These are phyloP conservation scores for Caenorhabditis latens DNA, from an alignment of 1,140 invertebrate species.

Conservation along the genomic window DNA sequence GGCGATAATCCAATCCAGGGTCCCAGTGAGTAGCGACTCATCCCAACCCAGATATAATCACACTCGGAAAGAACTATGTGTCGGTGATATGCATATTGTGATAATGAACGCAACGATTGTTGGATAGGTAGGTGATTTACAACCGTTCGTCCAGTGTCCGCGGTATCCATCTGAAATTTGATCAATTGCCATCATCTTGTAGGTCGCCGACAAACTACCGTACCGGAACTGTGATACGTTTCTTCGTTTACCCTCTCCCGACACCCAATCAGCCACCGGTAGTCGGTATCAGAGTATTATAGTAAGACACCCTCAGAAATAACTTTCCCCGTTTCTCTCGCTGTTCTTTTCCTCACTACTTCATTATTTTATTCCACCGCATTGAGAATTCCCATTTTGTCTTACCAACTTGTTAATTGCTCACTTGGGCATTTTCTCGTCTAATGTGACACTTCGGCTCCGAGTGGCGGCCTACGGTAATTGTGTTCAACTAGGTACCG, in stretches of 20 bases:
- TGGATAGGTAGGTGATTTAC: constrained; percentile 46
- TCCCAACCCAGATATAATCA: neutral
- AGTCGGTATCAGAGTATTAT: neutral
- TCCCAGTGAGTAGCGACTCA: neutral
- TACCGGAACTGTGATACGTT: constrained; percentile 46
- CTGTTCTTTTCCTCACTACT: neutral
- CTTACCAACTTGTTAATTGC: constrained; percentile 44
- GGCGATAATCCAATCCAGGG: constrained; percentile 2
- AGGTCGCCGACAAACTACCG: constrained; percentile 53
- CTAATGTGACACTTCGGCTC: constrained; percentile 39
- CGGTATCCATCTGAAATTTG: constrained; percentile 44
- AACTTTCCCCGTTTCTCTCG: neutral
- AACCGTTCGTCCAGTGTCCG: constrained; percentile 30
- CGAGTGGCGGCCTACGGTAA: constrained; percentile 27
- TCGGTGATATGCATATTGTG: constrained; percentile 47
- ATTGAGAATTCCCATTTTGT: constrained; percentile 42
- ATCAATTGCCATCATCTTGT: constrained; percentile 51
- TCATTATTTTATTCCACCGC: constrained; percentile 19
- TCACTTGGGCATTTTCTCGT: constrained; percentile 23
- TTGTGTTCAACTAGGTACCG: constrained; percentile 51
- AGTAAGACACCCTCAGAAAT: neutral
- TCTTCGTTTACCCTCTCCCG: neutral
- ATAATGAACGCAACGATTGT: constrained; percentile 27
- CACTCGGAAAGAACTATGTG: neutral
- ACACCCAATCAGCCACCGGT: constrained; percentile 19